These are phyloP conservation scores for Drosophila setifemur DNA, from an alignment of 1,140 invertebrate genomes.

Conservation along the genomic window DNA sequence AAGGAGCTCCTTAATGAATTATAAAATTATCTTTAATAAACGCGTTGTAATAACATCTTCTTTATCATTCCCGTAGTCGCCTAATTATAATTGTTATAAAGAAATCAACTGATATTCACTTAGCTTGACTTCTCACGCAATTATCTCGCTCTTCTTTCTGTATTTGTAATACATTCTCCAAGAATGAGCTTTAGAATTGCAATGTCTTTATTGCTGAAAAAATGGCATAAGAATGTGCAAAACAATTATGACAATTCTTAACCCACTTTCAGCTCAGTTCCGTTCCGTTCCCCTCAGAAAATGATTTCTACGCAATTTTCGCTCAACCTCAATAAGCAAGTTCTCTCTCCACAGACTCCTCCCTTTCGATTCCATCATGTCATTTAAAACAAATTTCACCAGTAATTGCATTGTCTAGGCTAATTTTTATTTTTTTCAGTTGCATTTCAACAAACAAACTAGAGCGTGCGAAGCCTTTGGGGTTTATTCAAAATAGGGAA, in stretches of 20 bases:
- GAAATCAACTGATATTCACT: constrained; percentile 29
- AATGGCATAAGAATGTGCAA: constrained; percentile 40
- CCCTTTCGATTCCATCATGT: constrained; percentile 16
- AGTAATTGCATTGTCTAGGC: constrained; percentile 72
- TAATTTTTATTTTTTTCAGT: constrained; percentile 60
- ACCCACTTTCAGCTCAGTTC: constrained; percentile 51
- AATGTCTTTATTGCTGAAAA: constrained; percentile 56
- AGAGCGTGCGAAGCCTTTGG: constrained; percentile 22
- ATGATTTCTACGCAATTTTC: constrained; percentile 65
- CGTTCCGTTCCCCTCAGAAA: constrained; percentile 16
- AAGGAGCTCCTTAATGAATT: too few relatives aligned
- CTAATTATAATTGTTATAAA: constrained; percentile 14
- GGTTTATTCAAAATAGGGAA: constrained; percentile 22
- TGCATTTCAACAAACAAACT: constrained; percentile 45
- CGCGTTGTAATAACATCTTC: too few relatives aligned
- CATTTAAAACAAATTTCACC: constrained; percentile 68
- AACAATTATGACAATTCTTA: constrained; percentile 75
- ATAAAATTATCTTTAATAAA: too few relatives aligned
- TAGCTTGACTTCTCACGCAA: constrained; percentile 32
- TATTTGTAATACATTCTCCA: constrained; percentile 26
- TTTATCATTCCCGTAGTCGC: too few relatives aligned
- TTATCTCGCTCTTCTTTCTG: constrained; percentile 22
- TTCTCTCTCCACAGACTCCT: constrained; percentile 10
- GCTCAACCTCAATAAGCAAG: constrained; percentile 49
- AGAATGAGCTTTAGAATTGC: constrained; percentile 23